Evolutionary conservation across 2,113 vertebrate genomes (phyloP).

Genomic region (Suncus etruscus): DNA sequence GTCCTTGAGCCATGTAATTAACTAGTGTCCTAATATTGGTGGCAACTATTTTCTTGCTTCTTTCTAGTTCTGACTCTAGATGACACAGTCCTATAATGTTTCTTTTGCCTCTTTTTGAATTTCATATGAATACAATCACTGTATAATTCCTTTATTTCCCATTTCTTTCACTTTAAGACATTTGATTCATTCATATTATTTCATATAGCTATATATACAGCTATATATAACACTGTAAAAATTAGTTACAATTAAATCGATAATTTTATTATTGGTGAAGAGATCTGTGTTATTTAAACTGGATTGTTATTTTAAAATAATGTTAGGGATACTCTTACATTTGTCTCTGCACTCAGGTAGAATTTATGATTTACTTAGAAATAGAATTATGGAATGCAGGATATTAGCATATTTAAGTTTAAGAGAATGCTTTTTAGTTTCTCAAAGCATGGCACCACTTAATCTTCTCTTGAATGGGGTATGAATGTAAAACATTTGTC

Average conservation of each 20-base stretch:
- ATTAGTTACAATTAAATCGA: neutral
- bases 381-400: neutral
- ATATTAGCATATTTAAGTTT: neutral
- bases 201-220: neutral
- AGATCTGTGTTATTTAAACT: constrained; percentile 2
- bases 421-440: constrained; percentile 1
- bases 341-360: neutral
- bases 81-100: neutral
- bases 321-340: neutral
- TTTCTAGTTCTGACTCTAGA: constrained; percentile 7
- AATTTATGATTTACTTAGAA: neutral
- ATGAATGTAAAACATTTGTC: neutral
- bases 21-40: neutral
- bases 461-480: neutral
- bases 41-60: neutral
- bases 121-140: constrained; percentile 30
- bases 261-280: neutral
- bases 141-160: constrained; percentile 5
- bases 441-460: neutral
- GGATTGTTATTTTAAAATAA: neutral
- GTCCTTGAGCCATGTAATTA: neutral
- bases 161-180: constrained; percentile 26
- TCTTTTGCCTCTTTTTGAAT: neutral
- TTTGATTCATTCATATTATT: neutral
- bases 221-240: neutral